Evolutionary conservation across 1,140 invertebrate species (phyloP).

Genomic region (Phymorhynchus buccinoides): DNA sequence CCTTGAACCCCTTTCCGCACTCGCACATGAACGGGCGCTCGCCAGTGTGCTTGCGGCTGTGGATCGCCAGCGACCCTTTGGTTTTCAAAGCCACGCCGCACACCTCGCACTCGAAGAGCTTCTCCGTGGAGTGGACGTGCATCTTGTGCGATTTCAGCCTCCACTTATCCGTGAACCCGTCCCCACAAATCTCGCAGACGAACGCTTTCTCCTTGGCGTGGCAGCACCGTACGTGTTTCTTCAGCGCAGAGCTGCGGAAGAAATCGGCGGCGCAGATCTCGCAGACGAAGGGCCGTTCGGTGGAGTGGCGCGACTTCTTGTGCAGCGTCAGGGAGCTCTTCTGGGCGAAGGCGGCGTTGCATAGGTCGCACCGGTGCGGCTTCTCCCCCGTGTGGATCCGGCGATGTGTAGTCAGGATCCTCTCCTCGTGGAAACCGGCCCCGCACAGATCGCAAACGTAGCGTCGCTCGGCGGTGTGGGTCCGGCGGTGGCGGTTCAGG

Average conservation of each 20-base stretch:
- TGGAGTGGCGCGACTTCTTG: slow-evolving; percentile 5
- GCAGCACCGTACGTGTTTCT: not conserved
- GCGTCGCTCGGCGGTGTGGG: not conserved
- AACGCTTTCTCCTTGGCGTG: too few species aligned
- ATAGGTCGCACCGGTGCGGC: slow-evolving; percentile 28
- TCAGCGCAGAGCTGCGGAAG: not conserved
- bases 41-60: not conserved
- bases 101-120: too few species aligned
- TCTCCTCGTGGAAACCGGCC: not conserved
- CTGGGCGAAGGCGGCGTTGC: slow-evolving; percentile 25
- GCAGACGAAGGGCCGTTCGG: not conserved
- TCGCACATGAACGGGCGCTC: not conserved
- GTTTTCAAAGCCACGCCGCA: too few species aligned
- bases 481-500: not conserved
- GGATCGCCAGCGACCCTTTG: too few species aligned
- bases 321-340: slow-evolving; percentile 19
- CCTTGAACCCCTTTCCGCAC: not conserved
- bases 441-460: slow-evolving; percentile 15
- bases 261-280: not conserved
- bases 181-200: too few species aligned
- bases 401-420: not conserved
- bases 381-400: slow-evolving; percentile 35
- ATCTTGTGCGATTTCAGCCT: too few species aligned
- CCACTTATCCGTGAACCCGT: too few species aligned
- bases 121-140: too few species aligned